Evolutionary conservation across 1,140 invertebrate species (phyloP).

Genomic region (Musca domestica): DNA sequence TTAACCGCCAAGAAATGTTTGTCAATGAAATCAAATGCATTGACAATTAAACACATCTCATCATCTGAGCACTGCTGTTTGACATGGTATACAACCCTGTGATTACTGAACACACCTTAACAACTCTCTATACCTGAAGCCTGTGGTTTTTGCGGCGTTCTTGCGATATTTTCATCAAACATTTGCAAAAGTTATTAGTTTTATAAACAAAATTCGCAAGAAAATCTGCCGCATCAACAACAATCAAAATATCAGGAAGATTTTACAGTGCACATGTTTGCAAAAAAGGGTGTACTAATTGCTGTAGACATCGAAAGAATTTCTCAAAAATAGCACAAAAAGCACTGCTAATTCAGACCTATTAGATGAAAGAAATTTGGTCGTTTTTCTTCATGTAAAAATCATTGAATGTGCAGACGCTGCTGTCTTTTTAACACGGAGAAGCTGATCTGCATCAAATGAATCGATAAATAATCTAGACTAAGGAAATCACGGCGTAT

Average conservation of each 20-base stretch:
- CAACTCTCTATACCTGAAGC: slow-evolving; percentile 19
- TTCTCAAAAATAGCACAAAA: not conserved
- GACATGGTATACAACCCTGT: slow-evolving; percentile 1
- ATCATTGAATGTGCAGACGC: too few species aligned
- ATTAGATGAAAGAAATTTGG: too few species aligned
- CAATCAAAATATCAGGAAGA: not conserved
- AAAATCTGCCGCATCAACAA: not conserved
- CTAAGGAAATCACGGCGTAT: too few species aligned
- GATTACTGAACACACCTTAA: slow-evolving; percentile 5
- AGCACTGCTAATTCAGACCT: too few species aligned
- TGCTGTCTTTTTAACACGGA: too few species aligned
- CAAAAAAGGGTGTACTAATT: not conserved
- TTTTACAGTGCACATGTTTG: not conserved
- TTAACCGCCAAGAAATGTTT: too few species aligned
- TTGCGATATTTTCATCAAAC: slow-evolving; percentile 1
- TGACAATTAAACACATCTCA: too few species aligned
- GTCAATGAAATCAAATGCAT: too few species aligned
- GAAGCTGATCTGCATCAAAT: too few species aligned
- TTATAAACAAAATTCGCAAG: not conserved
- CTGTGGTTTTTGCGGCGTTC: slow-evolving; percentile 19
- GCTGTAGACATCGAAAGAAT: not conserved
- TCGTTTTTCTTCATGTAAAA: too few species aligned
- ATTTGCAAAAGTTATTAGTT: slow-evolving; percentile 10
- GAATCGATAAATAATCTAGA: too few species aligned
- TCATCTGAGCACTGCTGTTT: too few species aligned